Evolutionary conservation across 1,140 invertebrate species (phyloP).

Genomic region (Diabrotica undecimpunctata): DNA sequence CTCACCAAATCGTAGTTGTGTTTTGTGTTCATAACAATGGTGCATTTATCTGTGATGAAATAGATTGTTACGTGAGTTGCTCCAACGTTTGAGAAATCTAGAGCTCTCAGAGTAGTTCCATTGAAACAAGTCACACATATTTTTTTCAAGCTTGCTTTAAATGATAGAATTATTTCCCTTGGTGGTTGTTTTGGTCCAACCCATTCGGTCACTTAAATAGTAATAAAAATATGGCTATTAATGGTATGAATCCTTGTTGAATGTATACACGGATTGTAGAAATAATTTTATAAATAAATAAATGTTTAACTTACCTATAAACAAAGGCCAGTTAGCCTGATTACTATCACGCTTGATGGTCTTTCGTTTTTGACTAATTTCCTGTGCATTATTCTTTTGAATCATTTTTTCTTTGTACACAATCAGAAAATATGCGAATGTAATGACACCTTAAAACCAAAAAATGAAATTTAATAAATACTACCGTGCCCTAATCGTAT

Average conservation of each 20-base stretch:
- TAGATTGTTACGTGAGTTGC: slow-evolving; percentile 13
- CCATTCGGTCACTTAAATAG: slow-evolving; percentile 52
- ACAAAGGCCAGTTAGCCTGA: slow-evolving; percentile 26
- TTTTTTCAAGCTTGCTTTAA: slow-evolving; percentile 63
- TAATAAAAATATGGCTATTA: neutral
- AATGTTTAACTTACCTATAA: slow-evolving; percentile 24
- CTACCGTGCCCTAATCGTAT: too few relatives aligned
- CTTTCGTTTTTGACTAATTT: slow-evolving; percentile 1
- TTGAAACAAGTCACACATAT: slow-evolving; percentile 68
- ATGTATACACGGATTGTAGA: too few relatives aligned
- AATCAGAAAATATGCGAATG: neutral
- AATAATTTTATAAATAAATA: too few relatives aligned
- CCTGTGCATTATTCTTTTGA: neutral
- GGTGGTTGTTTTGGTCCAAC: slow-evolving; percentile 40
- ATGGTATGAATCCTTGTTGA: too few relatives aligned
- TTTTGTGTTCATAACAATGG: slow-evolving; percentile 53
- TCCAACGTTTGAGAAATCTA: slow-evolving; percentile 26
- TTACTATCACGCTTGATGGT: slow-evolving; percentile 1
- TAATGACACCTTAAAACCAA: neutral
- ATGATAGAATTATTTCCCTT: slow-evolving; percentile 48
- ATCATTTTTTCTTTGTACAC: neutral
- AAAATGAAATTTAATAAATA: neutral
- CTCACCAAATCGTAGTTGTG: slow-evolving; percentile 59
- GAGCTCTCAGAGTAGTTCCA: slow-evolving; percentile 33
- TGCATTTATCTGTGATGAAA: slow-evolving; percentile 48